Percentiles rank a stretch among this genome's conserved stretches.
phyloP scores from a whole-genome alignment of 2,888 invertebrate species.

The Rhodophaea formosa region DNA sequence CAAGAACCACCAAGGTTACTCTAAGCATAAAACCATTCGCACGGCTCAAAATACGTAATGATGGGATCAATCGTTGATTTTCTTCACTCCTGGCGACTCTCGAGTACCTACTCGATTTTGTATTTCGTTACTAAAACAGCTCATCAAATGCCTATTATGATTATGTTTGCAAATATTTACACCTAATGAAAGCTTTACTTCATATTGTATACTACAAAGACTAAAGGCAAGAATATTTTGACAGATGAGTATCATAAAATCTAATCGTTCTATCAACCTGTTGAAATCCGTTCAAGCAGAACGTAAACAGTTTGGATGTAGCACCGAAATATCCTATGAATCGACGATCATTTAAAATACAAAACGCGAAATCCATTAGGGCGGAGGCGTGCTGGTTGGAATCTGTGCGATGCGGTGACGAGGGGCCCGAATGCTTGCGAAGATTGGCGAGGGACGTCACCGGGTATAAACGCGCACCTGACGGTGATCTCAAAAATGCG shows the following conservation, averaged over 20 bases:
- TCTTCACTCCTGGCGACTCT: too few species aligned
- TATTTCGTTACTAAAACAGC: too few species aligned
- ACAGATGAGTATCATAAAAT: neutral
- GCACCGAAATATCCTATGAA: conserved; percentile 37
- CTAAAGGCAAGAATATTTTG: neutral
- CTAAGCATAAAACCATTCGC: too few species aligned
- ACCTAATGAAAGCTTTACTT: too few species aligned
- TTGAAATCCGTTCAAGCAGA: conserved; percentile 34
- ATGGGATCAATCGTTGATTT: too few species aligned
- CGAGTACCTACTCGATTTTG: too few species aligned
- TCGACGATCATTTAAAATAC: conserved; percentile 4
- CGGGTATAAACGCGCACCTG: conserved; percentile 35
- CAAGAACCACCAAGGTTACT: too few species aligned
- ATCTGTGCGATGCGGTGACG: conserved; percentile 12
- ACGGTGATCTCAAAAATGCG: conserved; percentile 38
- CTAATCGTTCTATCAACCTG: conserved; percentile 33
- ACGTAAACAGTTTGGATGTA: conserved; percentile 39
- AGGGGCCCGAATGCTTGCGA: conserved; percentile 14
- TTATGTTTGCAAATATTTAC: too few species aligned
- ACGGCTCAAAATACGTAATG: too few species aligned
- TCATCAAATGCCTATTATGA: too few species aligned
- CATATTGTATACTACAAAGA: too few species aligned
- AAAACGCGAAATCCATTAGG: conserved; percentile 29
- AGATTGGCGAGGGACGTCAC: conserved; percentile 5
- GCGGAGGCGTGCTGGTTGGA: conserved; percentile 15